These are phyloP conservation scores for Scaptomyza parva DNA, from an alignment of 2,888 invertebrate genomes.

Conservation along the genomic window DNA sequence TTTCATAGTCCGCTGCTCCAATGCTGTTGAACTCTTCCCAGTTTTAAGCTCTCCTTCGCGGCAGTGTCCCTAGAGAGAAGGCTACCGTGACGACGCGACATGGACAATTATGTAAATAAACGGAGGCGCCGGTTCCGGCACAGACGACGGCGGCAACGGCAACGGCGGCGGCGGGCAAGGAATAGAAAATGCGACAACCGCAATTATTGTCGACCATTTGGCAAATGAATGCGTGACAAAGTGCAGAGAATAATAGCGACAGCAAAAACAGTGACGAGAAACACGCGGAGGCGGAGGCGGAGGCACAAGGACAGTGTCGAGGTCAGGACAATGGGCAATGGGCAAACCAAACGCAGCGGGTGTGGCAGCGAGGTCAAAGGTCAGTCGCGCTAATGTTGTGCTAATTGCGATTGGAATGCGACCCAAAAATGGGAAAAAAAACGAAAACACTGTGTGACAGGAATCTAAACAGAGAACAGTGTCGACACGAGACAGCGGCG, in stretches of 20 bases:
- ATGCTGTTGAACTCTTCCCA: constrained; percentile 27
- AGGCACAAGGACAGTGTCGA: constrained; percentile 68
- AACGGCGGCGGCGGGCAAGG: constrained; percentile 27
- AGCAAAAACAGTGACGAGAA: constrained; percentile 20
- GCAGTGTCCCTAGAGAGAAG: constrained; percentile 18
- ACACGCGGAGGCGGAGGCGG: constrained; percentile 11
- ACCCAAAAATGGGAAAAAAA: constrained; percentile 1
- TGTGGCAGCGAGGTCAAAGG: constrained; percentile 80
- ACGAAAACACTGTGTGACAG: constrained; percentile 26
- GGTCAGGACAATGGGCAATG: constrained; percentile 55
- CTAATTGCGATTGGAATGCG: constrained; percentile 69
- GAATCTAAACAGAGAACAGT: constrained; percentile 44
- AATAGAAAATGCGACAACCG: constrained; percentile 73
- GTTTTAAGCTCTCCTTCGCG: background rate
- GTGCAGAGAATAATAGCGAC: constrained; percentile 39
- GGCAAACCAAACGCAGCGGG: constrained; percentile 51
- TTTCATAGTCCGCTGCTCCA: constrained; percentile 18
- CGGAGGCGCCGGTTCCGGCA: constrained; percentile 63
- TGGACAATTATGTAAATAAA: constrained; percentile 77
- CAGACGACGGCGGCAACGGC: constrained; percentile 37
- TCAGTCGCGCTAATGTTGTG: constrained; percentile 76
- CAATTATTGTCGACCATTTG: constrained; percentile 75
- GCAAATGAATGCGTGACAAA: constrained; percentile 76
- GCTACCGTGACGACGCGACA: constrained; percentile 67
- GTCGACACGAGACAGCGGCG: constrained; percentile 65